A percentile compares a stretch with the other conserved stretches of the same genome.
phyloP scores from a whole-genome alignment of 2,797 vertebrate genomes.

The Otolemur crassicaudatus region DNA sequence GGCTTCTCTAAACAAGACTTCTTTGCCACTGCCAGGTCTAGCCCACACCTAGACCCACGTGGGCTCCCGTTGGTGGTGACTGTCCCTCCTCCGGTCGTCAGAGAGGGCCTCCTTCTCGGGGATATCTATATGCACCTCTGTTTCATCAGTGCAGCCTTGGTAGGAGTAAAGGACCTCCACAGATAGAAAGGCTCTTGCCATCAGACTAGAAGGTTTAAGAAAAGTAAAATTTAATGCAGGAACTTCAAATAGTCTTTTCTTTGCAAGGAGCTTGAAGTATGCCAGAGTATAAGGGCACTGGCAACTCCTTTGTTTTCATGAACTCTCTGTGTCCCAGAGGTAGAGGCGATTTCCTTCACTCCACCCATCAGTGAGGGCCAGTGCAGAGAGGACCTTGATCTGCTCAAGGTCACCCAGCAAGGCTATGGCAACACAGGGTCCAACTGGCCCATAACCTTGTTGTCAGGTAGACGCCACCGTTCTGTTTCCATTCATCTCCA shows the following conservation, averaged over 20 bases:
- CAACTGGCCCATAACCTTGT: neutral
- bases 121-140: neutral
- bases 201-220: neutral
- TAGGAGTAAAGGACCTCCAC: neutral
- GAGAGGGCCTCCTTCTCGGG: neutral
- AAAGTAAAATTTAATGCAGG: neutral
- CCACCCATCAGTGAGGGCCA: neutral
- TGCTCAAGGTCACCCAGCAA: neutral
- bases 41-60: fast-evolving
- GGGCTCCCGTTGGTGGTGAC: no score
- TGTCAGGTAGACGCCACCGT: neutral
- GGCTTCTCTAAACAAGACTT: neutral
- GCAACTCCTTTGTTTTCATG: neutral
- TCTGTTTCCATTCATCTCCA: neutral
- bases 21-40: neutral
- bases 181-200: neutral
- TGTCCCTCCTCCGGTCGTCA: neutral
- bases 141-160: neutral
- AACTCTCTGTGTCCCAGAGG: neutral
- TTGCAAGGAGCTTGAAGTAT: neutral
- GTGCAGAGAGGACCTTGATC: neutral
- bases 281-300: fast-evolving
- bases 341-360: neutral
- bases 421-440: neutral
- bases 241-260: neutral